A percentile compares a stretch with the other conserved stretches of the same genome.
Evolutionary conservation across 2,797 vertebrate species (phyloP).

Genomic region (Glyptemys insculpta): DNA sequence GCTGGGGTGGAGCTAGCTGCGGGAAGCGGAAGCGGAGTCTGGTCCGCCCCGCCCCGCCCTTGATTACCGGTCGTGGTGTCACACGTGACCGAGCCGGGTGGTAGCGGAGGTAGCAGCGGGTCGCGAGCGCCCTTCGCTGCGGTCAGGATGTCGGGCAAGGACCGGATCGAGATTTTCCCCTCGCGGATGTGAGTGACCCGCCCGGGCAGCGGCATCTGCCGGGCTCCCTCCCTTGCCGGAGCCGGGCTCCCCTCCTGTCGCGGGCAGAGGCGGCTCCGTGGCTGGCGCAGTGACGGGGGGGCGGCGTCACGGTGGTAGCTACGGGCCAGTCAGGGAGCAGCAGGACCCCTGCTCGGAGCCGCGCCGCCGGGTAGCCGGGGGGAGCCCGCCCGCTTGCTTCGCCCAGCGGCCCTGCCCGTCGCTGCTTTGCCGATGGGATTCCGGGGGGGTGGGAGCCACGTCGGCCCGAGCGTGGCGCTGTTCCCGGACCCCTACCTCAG

Average conservation of each 20-base stretch:
- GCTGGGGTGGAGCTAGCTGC: accelerated
- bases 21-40: conserved; percentile 39
- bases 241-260: background rate
- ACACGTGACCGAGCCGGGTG: background rate
- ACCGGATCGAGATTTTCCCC: conserved; percentile 96
- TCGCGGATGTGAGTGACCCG: conserved; percentile 94
- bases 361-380: too few species aligned
- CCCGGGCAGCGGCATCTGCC: background rate
- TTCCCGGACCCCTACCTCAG: background rate
- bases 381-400: too few species aligned
- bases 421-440: too few species aligned
- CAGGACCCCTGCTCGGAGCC: too few species aligned
- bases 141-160: conserved; percentile 93
- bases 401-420: too few species aligned
- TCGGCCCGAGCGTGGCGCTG: background rate
- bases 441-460: background rate
- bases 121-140: too few species aligned
- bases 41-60: background rate
- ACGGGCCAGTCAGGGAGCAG: too few species aligned
- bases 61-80: background rate
- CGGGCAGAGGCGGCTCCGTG: too few species aligned
- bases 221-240: background rate
- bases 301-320: background rate
- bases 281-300: background rate
- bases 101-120: background rate